A percentile compares a stretch with the other conserved stretches of the same genome.
Evolutionary conservation across 1,140 invertebrate species (phyloP).

Genomic region (Marisa cornuarietis): DNA sequence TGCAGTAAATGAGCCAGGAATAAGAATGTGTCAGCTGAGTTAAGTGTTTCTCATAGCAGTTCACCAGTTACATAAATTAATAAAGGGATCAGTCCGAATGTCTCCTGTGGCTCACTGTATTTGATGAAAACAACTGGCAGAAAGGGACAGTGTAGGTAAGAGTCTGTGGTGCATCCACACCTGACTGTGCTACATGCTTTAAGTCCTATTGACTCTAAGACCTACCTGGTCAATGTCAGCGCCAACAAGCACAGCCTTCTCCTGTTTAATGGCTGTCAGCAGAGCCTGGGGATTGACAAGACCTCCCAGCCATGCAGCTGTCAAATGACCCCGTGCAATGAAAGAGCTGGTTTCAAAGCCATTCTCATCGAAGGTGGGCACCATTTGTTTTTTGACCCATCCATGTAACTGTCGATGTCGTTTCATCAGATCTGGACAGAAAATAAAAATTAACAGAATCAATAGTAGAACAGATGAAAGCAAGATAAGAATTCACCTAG

Average conservation of each 20-base stretch:
- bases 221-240: conserved; percentile 49
- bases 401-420: conserved; percentile 53
- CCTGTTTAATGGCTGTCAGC: conserved; percentile 55
- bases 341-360: conserved; percentile 37
- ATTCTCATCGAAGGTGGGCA: conserved; percentile 51
- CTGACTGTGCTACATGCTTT: too few species aligned
- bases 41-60: too few species aligned
- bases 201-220: not conserved
- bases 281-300: conserved; percentile 61
- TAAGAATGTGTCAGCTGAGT: not conserved
- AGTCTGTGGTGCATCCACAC: too few species aligned
- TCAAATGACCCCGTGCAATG: conserved; percentile 51
- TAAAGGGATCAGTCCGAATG: too few species aligned
- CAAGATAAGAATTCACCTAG: not conserved
- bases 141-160: too few species aligned
- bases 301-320: conserved; percentile 61
- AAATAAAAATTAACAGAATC: conserved; percentile 20
- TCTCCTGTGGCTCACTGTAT: not conserved
- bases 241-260: conserved; percentile 57
- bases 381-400: conserved; percentile 60
- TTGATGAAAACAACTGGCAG: too few species aligned
- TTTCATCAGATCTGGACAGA: conserved; percentile 57
- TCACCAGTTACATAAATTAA: not conserved
- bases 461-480: too few species aligned
- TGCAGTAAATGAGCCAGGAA: not conserved